Conservation (phyloP, 2,113 vertebrate genomes). For the Microcebus tavaratra region DNA sequence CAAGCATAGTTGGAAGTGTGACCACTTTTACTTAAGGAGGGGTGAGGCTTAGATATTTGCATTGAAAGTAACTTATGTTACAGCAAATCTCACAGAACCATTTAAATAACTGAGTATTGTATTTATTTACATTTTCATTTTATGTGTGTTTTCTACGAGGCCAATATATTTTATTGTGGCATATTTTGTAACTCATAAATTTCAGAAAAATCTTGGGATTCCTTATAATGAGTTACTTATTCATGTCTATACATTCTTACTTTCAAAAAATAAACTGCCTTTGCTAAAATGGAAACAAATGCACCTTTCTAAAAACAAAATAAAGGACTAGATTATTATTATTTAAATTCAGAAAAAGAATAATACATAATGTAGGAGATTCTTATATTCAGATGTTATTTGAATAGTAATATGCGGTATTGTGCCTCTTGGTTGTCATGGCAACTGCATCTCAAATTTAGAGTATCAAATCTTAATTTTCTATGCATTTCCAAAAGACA, state of each 20-base stretch:
- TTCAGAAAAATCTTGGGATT: neutral
- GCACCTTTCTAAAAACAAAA: constrained; percentile 18
- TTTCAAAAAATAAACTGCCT: neutral
- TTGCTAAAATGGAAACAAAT: neutral
- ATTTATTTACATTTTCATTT: neutral
- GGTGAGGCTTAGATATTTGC: neutral
- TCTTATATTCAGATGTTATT: constrained; percentile 57
- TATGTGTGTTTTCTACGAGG: neutral
- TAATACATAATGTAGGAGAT: constrained; percentile 14
- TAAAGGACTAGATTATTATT: neutral
- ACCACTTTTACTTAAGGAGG: neutral
- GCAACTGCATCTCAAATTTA: constrained; percentile 65
- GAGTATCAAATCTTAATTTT: constrained; percentile 62
- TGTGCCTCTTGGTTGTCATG: constrained; percentile 65
- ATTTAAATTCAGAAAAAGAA: constrained; percentile 37
- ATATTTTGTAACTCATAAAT: neutral
- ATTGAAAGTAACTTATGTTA: neutral
- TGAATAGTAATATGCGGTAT: constrained; percentile 38
- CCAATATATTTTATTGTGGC: neutral
- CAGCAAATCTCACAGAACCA: neutral
- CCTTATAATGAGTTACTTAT: neutral
- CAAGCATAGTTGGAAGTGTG: neutral
- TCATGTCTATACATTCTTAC: neutral
- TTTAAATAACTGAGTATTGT: neutral
- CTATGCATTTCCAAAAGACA: constrained; percentile 42